A percentile compares a stretch with the other conserved stretches of the same genome.
Evolutionary conservation across 2,888 invertebrate genomes (phyloP).

Genomic region (Baronia brevicornis): DNA sequence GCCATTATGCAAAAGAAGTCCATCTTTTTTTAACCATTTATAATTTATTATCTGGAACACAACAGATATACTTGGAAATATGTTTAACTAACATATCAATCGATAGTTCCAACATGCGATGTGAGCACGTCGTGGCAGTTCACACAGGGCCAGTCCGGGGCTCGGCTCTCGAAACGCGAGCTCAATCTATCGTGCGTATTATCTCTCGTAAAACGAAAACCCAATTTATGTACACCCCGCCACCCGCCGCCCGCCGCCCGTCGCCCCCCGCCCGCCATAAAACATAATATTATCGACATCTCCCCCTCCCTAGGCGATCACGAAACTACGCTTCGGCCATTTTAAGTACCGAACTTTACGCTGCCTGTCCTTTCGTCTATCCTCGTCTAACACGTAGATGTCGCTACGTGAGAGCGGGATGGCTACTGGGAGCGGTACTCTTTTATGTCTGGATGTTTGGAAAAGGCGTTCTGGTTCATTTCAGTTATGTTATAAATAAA

Average conservation of each 20-base stretch:
- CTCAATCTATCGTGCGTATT: slow-evolving; percentile 60
- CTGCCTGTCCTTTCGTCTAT: slow-evolving; percentile 31
- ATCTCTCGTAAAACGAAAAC: slow-evolving; percentile 69
- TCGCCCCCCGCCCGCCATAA: slow-evolving; percentile 56
- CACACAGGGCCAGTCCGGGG: slow-evolving; percentile 25
- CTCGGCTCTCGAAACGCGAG: slow-evolving; percentile 52
- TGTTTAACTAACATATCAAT: too few species aligned
- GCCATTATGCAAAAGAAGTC: too few species aligned
- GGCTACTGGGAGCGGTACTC: slow-evolving; percentile 41
- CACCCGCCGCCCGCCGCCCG: too few species aligned
- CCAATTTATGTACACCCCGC: slow-evolving; percentile 57
- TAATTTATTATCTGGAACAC: too few species aligned
- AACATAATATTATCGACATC: slow-evolving; percentile 72
- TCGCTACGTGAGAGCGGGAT: slow-evolving; percentile 31
- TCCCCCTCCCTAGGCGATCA: slow-evolving; percentile 72
- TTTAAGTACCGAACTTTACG: slow-evolving; percentile 63
- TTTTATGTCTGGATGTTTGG: slow-evolving; percentile 51
- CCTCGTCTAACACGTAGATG: slow-evolving; percentile 28
- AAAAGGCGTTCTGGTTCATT: slow-evolving; percentile 50
- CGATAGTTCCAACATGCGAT: too few species aligned
- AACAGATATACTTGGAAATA: too few species aligned
- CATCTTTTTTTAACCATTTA: too few species aligned
- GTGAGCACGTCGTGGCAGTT: slow-evolving; percentile 21
- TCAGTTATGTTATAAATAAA: slow-evolving; percentile 40
- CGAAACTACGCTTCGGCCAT: slow-evolving; percentile 71